Conservation (phyloP, 2,888 invertebrate species). For the Parthenolecanium corni region DNA sequence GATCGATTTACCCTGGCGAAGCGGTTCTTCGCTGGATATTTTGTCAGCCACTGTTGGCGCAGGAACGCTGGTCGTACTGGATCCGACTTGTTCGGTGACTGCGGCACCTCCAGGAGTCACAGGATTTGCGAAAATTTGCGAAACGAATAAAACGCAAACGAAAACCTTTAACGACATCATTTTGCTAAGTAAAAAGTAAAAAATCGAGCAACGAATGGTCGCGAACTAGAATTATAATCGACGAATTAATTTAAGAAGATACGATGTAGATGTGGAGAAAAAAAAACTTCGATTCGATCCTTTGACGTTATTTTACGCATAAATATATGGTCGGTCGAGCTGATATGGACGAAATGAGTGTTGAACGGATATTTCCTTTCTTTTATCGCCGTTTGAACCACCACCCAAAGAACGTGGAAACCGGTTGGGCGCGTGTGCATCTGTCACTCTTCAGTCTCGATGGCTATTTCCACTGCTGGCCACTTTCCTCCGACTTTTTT, state of each 20-base stretch:
- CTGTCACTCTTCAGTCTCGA: conserved; percentile 6
- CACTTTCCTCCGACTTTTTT: conserved; percentile 5
- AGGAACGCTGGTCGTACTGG: not conserved
- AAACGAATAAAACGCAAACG: conserved; percentile 24
- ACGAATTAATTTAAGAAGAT: no score
- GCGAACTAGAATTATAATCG: not conserved
- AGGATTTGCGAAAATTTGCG: conserved; percentile 12
- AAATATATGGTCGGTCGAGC: conserved; percentile 16
- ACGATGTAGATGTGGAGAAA: no score
- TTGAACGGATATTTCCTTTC: conserved; percentile 7
- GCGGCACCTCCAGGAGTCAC: conserved; percentile 2
- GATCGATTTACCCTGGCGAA: conserved; percentile 29
- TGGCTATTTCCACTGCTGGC: conserved; percentile 2
- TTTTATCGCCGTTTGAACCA: conserved; percentile 22
- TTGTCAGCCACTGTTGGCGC: not conserved
- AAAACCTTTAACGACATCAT: conserved; percentile 9
- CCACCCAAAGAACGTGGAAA: conserved; percentile 20
- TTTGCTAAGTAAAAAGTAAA: not conserved
- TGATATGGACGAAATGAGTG: conserved; percentile 26
- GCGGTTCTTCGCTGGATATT: conserved; percentile 22
- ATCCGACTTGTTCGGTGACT: not conserved
- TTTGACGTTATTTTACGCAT: not conserved
- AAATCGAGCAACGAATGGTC: not conserved
- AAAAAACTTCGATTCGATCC: no score
- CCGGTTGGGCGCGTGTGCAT: conserved; percentile 23